Evolutionary conservation across 1,140 invertebrate species (phyloP).

Genomic region (Heliconius hermathena): DNA sequence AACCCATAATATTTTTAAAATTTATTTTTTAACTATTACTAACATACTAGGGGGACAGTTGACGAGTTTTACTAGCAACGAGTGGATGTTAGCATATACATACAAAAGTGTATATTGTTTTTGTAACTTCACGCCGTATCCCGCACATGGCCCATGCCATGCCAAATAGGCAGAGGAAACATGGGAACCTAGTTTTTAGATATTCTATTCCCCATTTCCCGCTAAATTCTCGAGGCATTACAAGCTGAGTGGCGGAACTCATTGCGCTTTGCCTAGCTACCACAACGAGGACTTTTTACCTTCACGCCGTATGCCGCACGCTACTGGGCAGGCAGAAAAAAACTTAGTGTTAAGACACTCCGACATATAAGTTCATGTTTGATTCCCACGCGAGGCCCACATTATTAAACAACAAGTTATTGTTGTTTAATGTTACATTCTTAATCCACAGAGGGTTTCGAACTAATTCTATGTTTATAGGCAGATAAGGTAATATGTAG

Average conservation of each 20-base stretch:
- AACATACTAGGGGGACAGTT: background rate
- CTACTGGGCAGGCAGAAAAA: no score
- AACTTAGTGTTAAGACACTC: background rate
- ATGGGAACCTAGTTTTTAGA: background rate
- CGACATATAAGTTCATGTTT: background rate
- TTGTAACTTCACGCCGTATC: background rate
- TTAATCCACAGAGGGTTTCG: no score
- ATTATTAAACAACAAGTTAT: no score
- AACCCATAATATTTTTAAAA: background rate
- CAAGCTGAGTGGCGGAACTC: no score
- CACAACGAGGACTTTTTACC: no score
- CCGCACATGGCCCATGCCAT: background rate
- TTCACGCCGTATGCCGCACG: background rate
- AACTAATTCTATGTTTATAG: no score
- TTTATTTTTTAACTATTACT: background rate
- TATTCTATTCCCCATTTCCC: background rate
- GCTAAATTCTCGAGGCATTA: no score
- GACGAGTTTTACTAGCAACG: no score
- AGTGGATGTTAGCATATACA: background rate
- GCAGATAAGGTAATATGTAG: no score
- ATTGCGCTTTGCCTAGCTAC: background rate
- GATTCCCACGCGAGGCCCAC: background rate
- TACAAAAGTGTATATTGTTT: background rate
- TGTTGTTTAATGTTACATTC: no score
- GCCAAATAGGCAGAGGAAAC: background rate